These are phyloP conservation scores for Cydia strobilella DNA, from an alignment of 1,140 invertebrate species.

Conservation along the genomic window DNA sequence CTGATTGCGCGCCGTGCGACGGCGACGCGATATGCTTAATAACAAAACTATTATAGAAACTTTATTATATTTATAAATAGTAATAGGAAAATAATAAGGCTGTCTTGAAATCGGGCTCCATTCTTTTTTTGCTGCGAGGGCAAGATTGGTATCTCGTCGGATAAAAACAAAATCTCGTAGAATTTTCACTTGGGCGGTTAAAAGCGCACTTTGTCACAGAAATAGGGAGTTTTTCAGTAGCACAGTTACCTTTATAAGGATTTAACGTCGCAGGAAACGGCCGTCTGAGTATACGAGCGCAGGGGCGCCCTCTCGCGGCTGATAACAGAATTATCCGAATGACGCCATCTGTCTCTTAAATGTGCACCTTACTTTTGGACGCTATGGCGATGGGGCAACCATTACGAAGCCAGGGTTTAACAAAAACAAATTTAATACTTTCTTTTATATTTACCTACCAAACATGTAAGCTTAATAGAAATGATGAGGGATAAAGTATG, in stretches of 20 bases:
- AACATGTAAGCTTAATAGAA: background rate
- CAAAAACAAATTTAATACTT: constrained; percentile 22
- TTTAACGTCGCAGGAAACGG: constrained; percentile 75
- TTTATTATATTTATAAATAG: constrained; percentile 45
- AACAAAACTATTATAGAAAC: constrained; percentile 53
- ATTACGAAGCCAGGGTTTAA: constrained; percentile 1
- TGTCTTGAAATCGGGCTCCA: constrained; percentile 43
- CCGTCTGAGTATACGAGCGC: constrained; percentile 73
- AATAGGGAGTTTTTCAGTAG: constrained; percentile 75
- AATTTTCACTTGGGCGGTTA: constrained; percentile 67
- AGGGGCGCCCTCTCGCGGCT: constrained; percentile 68
- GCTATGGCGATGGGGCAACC: constrained; percentile 53
- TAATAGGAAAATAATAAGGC: constrained; percentile 47
- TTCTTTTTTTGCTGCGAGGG: constrained; percentile 43
- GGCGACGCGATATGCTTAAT: constrained; percentile 53
- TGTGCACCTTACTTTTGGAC: constrained; percentile 78
- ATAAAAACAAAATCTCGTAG: constrained; percentile 60
- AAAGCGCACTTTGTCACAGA: constrained; percentile 69
- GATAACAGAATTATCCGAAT: constrained; percentile 81
- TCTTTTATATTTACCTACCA: background rate
- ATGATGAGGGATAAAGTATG: background rate
- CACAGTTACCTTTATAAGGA: constrained; percentile 77
- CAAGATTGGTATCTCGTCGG: constrained; percentile 46
- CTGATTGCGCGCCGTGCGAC: constrained; percentile 55
- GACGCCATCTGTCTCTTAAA: constrained; percentile 80